Base-by-base conservation (phyloP, 2,113 vertebrate species). In the Dipodomys stephensi region DNA sequence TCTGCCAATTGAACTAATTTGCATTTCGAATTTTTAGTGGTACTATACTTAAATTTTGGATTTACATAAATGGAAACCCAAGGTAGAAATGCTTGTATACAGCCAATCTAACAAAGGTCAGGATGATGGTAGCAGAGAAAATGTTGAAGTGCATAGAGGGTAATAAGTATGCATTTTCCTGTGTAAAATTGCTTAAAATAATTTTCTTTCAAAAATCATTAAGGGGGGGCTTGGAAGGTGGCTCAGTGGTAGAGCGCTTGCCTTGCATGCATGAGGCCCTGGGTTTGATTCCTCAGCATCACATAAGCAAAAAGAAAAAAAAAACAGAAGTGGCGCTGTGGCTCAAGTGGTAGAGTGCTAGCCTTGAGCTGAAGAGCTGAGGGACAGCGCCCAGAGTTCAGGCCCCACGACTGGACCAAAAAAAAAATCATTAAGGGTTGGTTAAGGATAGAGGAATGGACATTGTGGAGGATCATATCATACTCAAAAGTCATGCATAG, bases 161-260 rank as follows among this genome's bases (percentile, higher is more conserved):
- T 19, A 19, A 6, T 65, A 94, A 72, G 18, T 44, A 0, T 46
- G 88, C 84, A 68, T 83, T 82, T 85, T 39, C n/a, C 23, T 28
- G 39, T 65, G 76, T 49, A 89, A 79, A 94, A 80, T 83, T 4
- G 4, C 23, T 32, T 91, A 74, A 94, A 81, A 30, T 85, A 4
- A 68, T 44, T 87, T 87, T 72, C 23, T 68, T 81, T 44, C 93
- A 67, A 39, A 39, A 39, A 39, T 39, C 39, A 39, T 39, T 39
- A 39, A 39, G 39, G 5, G 5, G 39, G 39, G 39, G 5, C 39
- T 39, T 4, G 39, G 39, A 39, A 39, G 39, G 4, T 39, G 39
- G 39, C 39, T 39, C 39, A 39, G 39, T 39, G 39, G 39, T 39
- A 39, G 39, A 39, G 39, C 5, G 39, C 39, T 39, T 39, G 39